These are phyloP conservation scores for Tortrix viridana DNA, from an alignment of 2,888 invertebrate species.

Conservation along the genomic window DNA sequence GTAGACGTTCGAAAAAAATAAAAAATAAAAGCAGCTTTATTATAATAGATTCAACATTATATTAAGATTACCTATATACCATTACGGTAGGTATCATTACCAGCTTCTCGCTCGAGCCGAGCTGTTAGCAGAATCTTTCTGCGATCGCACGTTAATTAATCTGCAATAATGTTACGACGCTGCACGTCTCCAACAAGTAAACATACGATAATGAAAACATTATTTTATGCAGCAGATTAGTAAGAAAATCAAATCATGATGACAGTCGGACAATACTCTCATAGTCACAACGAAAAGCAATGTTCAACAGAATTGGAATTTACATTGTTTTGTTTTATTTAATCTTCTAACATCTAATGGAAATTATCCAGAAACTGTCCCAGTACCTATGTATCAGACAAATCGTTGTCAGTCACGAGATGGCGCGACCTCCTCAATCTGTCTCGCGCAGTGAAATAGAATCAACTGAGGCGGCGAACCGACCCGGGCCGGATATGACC, in stretches of 20 bases:
- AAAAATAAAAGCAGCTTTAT: too few species aligned
- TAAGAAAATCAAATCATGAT: too few species aligned
- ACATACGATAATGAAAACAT: too few species aligned
- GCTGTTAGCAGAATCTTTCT: background rate
- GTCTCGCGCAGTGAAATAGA: slow-evolving; percentile 74
- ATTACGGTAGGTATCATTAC: background rate
- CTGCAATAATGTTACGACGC: too few species aligned
- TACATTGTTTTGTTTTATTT: too few species aligned
- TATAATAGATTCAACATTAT: background rate
- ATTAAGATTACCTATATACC: background rate
- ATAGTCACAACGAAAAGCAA: too few species aligned
- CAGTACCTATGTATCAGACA: slow-evolving; percentile 46
- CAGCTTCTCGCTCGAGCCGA: background rate
- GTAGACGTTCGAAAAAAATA: too few species aligned
- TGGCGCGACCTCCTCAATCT: slow-evolving; percentile 65
- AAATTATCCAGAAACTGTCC: slow-evolving; percentile 1
- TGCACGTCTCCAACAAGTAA: too few species aligned
- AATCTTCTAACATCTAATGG: background rate
- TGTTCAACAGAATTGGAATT: too few species aligned
- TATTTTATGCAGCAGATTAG: too few species aligned
- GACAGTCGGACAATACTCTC: too few species aligned
- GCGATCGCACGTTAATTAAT: background rate
- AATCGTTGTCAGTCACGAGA: slow-evolving; percentile 49
- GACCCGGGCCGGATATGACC: slow-evolving; percentile 69
- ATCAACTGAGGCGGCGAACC: slow-evolving; percentile 68